Conservation (phyloP, 2,797 vertebrate species). For the Kryptolebias ocellatus region DNA sequence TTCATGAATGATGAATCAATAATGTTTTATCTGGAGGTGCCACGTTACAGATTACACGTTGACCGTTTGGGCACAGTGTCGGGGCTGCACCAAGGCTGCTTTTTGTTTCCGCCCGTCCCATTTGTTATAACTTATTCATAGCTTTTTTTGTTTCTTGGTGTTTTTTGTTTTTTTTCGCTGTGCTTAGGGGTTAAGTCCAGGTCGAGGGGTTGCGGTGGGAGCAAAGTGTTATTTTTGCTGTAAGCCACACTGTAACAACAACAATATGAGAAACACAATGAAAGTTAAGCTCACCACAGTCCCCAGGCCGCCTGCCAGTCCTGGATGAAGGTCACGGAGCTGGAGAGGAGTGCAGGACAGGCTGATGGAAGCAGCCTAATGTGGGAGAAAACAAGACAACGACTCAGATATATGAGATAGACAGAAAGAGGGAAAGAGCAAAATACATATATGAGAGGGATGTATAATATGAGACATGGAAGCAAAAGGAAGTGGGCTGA, state of each 20-base stretch:
- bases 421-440: background rate
- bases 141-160: conserved; percentile 32
- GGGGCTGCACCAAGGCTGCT: conserved; percentile 17
- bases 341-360: conserved; percentile 37
- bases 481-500: background rate
- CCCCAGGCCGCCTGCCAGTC: conserved; percentile 68
- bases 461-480: background rate
- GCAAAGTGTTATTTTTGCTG: conserved; percentile 80
- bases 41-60: conserved; percentile 11
- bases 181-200: conserved; percentile 68
- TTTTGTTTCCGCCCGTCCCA: conserved; percentile 43
- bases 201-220: conserved; percentile 73
- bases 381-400: conserved; percentile 26
- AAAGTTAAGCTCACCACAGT: conserved; percentile 76
- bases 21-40: conserved; percentile 22
- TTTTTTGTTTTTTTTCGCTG: conserved; percentile 33
- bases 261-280: conserved; percentile 75
- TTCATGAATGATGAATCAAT: background rate
- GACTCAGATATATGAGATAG: background rate
- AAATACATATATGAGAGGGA: conserved; percentile 30
- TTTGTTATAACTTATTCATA: conserved; percentile 69
- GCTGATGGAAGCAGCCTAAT: conserved; percentile 39
- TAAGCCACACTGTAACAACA: conserved; percentile 80
- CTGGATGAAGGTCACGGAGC: conserved; percentile 65
- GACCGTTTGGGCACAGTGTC: conserved; percentile 14